These are phyloP conservation scores for Gopherus flavomarginatus DNA, from an alignment of 2,113 vertebrate species.

Conservation along the genomic window DNA sequence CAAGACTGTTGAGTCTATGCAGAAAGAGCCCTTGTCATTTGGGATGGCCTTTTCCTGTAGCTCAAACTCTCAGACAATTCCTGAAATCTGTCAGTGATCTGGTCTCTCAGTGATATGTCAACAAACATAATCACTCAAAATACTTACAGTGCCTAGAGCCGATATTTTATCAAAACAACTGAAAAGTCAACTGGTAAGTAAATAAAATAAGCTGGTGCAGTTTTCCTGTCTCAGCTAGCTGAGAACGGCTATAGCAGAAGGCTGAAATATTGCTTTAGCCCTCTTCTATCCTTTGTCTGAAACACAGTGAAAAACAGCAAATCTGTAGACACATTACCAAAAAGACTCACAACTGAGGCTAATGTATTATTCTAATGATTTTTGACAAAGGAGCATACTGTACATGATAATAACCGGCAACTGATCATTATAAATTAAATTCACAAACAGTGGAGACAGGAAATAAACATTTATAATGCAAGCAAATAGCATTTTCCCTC, in stretches of 20 bases:
- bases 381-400: constrained; percentile 26
- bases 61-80: constrained; percentile 49
- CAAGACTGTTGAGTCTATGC: constrained; percentile 2
- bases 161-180: constrained; percentile 58
- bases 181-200: constrained; percentile 71
- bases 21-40: background rate
- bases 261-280: background rate
- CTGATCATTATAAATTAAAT: constrained; percentile 65
- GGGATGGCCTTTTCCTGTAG: constrained; percentile 40
- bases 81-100: constrained; percentile 27
- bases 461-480: constrained; percentile 34
- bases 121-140: constrained; percentile 65
- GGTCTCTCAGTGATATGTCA: constrained; percentile 58
- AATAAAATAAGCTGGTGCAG: constrained; percentile 26
- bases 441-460: background rate
- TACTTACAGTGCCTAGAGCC: constrained; percentile 48
- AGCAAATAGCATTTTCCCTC: constrained; percentile 20
- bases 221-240: background rate
- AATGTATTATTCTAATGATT: constrained; percentile 52
- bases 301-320: constrained; percentile 10
- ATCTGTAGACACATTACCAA: rapidly evolving
- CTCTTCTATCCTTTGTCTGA: background rate
- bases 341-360: background rate
- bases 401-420: constrained; percentile 47
- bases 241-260: background rate